These are phyloP conservation scores for Erebia aethiops DNA, from an alignment of 2,888 invertebrate genomes.

Conservation along the genomic window DNA sequence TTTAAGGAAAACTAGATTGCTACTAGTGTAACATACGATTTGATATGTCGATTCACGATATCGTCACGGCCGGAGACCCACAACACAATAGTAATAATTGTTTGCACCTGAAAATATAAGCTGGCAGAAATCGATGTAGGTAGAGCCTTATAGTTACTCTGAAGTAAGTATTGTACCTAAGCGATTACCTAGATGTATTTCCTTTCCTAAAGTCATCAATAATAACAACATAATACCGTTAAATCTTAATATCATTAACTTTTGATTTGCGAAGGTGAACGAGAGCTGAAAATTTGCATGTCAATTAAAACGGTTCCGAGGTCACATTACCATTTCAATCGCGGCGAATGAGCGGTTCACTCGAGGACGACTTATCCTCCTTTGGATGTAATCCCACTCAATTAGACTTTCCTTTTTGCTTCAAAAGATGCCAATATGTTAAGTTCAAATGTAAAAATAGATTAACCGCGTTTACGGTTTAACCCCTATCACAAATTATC, in stretches of 20 bases:
- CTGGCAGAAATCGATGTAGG: no score
- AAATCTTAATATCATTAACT: constrained; percentile 1
- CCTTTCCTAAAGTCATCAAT: not conserved
- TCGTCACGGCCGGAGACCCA: no score
- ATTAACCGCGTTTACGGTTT: not conserved
- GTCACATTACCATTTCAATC: constrained; percentile 76
- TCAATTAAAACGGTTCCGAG: constrained; percentile 63
- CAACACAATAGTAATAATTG: no score
- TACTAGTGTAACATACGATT: no score
- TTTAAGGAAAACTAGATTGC: no score
- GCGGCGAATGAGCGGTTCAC: constrained; percentile 60
- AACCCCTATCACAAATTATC: no score
- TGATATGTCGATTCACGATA: no score
- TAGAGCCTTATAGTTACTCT: no score
- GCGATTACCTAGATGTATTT: not conserved
- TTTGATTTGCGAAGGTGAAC: constrained; percentile 20
- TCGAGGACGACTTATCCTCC: constrained; percentile 30
- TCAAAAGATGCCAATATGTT: not conserved
- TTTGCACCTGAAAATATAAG: no score
- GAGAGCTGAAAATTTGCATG: constrained; percentile 63
- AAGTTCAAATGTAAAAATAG: not conserved
- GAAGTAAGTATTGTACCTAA: not conserved
- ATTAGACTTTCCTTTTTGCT: constrained; percentile 18
- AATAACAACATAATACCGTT: not conserved
- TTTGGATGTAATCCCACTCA: constrained; percentile 24